Evolutionary conservation across 2,113 vertebrate species (phyloP).

Genomic region (Columba livia): DNA sequence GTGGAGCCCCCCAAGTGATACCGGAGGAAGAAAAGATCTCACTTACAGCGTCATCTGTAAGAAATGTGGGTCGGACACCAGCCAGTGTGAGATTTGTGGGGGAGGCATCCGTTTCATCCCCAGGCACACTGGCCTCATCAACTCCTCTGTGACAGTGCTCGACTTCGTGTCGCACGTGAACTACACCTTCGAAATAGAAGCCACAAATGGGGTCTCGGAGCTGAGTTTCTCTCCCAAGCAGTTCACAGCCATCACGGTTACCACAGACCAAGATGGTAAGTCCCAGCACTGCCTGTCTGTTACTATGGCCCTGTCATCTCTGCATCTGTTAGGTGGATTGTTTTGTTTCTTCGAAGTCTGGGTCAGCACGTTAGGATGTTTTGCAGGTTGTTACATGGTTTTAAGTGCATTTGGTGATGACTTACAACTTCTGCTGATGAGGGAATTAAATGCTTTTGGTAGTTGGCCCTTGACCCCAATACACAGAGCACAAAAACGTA

Average conservation of each 20-base stretch:
- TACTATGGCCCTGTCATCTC: not conserved
- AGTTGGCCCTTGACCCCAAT: not conserved
- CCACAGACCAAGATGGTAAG: conserved; percentile 92
- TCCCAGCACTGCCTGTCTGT: not conserved
- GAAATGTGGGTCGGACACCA: conserved; percentile 82
- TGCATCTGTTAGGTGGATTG: rapidly evolving
- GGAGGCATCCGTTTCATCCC: conserved; percentile 91
- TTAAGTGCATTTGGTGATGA: not conserved
- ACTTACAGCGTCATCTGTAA: conserved; percentile 93
- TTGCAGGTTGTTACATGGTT: not conserved
- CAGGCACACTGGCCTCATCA: conserved; percentile 84
- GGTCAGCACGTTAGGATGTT: not conserved
- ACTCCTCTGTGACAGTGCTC: conserved; percentile 85
- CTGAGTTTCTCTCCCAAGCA: conserved; percentile 87
- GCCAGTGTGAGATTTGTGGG: conserved; percentile 87
- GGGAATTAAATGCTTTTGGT: not conserved
- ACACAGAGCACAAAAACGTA: not conserved
- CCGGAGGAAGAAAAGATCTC: conserved; percentile 89
- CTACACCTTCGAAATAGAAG: conserved; percentile 97
- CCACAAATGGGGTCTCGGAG: conserved; percentile 89
- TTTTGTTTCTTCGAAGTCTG: not conserved
- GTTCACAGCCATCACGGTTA: conserved; percentile 88
- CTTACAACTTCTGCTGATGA: not conserved
- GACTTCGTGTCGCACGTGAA: conserved; percentile 91
- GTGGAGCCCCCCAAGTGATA: conserved; percentile 93